Conservation (phyloP, 2,888 invertebrate genomes). For the Amitus sp. region DNA sequence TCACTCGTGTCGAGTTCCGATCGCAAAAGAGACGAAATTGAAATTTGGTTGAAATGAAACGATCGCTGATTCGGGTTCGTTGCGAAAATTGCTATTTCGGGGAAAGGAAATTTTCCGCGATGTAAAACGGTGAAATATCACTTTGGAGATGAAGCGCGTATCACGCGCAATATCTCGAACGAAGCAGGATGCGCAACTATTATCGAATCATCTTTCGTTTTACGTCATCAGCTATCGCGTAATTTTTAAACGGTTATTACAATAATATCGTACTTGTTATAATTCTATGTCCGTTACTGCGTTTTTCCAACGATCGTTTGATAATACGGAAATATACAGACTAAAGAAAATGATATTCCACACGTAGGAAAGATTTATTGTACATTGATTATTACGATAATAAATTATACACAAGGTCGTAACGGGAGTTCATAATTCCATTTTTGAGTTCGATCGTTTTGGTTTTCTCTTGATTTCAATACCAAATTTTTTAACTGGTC, state of each 20-base stretch:
- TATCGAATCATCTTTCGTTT: slow-evolving; percentile 40
- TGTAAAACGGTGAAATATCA: too few relatives aligned
- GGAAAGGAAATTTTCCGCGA: too few relatives aligned
- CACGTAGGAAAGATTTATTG: slow-evolving; percentile 63
- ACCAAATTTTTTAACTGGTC: too few relatives aligned
- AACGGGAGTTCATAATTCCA: slow-evolving; percentile 47
- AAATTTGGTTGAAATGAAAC: too few relatives aligned
- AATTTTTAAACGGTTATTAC: slow-evolving; percentile 44
- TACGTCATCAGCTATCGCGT: slow-evolving; percentile 35
- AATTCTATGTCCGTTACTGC: slow-evolving; percentile 46
- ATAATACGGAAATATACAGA: slow-evolving; percentile 40
- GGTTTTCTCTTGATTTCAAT: too few relatives aligned
- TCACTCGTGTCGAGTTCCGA: too few relatives aligned
- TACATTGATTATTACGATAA: slow-evolving; percentile 65
- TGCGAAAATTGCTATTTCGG: too few relatives aligned
- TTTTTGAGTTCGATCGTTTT: slow-evolving; percentile 29
- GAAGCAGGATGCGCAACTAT: slow-evolving; percentile 22
- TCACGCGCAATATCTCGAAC: slow-evolving; percentile 15
- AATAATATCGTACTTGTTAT: slow-evolving; percentile 46
- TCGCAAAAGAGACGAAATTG: too few relatives aligned
- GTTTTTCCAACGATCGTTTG: slow-evolving; percentile 40
- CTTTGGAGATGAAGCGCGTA: too few relatives aligned
- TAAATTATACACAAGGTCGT: slow-evolving; percentile 65
- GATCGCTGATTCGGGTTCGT: too few relatives aligned
- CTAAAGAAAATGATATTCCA: slow-evolving; percentile 51